Conservation (phyloP, 1,140 invertebrate species). For the Pantala flavescens region DNA sequence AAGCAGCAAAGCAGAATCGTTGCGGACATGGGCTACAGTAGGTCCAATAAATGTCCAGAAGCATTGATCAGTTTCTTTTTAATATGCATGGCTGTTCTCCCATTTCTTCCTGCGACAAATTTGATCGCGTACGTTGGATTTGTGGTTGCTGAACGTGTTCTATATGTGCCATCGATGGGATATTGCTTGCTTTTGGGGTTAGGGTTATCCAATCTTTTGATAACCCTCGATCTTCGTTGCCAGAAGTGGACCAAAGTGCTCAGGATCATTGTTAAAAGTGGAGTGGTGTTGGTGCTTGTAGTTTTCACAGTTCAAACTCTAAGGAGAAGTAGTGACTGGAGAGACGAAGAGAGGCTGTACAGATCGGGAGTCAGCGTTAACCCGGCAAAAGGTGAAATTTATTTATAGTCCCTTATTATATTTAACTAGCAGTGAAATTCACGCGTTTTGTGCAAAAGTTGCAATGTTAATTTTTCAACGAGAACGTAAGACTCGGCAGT, state of each 20-base stretch:
- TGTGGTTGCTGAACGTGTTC: constrained; percentile 87
- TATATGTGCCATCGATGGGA: constrained; percentile 92
- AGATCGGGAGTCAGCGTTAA: constrained; percentile 82
- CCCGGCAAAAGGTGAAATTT: constrained; percentile 86
- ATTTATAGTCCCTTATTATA: constrained; percentile 16
- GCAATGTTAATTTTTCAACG: too few relatives aligned
- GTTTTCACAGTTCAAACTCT: constrained; percentile 67
- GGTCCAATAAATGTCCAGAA: not conserved
- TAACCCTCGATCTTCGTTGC: not conserved
- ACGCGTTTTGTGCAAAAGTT: too few relatives aligned
- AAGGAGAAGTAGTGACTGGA: constrained; percentile 79
- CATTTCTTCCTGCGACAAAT: constrained; percentile 91
- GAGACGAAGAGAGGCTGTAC: constrained; percentile 86
- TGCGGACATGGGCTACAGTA: not conserved
- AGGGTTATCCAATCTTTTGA: constrained; percentile 38
- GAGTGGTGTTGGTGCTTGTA: constrained; percentile 44
- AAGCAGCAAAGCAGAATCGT: too few relatives aligned
- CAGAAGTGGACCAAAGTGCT: constrained; percentile 29
- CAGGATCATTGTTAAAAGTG: constrained; percentile 35
- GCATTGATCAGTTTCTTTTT: not conserved
- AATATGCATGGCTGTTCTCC: constrained; percentile 50
- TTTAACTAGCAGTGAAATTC: too few relatives aligned
- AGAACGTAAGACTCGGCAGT: too few relatives aligned
- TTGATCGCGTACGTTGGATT: constrained; percentile 93
- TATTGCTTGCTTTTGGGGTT: constrained; percentile 80